A percentile compares a stretch with the other conserved stretches of the same genome.
Conservation (phyloP, 2,888 invertebrate genomes). For the Halocaridina rubra region DNA sequence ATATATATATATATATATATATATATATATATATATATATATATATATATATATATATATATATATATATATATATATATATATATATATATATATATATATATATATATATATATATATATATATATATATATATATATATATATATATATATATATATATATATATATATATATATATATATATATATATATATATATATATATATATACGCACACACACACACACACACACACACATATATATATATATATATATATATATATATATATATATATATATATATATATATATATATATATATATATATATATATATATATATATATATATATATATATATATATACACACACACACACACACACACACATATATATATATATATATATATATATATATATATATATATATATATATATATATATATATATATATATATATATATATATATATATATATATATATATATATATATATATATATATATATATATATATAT, state of each 20-base stretch:
- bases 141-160: neutral
- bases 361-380: conserved; percentile 5
- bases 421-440: conserved; percentile 1
- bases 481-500: conserved; percentile 28
- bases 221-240: neutral
- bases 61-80: too few species aligned
- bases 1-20: too few species aligned
- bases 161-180: neutral
- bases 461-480: neutral
- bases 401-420: conserved; percentile 10
- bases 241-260: neutral
- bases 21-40: too few species aligned
- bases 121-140: conserved; percentile 2
- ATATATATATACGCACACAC: neutral
- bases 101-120: too few species aligned
- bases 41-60: too few species aligned
- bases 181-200: neutral
- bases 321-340: neutral
- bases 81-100: too few species aligned
- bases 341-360: neutral
- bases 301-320: neutral
- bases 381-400: conserved; percentile 14
- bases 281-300: conserved; percentile 9
- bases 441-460: neutral
- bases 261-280: conserved; percentile 14